Evolutionary conservation across 1,140 invertebrate genomes (phyloP).

Genomic region (Bradynema listronoti): DNA sequence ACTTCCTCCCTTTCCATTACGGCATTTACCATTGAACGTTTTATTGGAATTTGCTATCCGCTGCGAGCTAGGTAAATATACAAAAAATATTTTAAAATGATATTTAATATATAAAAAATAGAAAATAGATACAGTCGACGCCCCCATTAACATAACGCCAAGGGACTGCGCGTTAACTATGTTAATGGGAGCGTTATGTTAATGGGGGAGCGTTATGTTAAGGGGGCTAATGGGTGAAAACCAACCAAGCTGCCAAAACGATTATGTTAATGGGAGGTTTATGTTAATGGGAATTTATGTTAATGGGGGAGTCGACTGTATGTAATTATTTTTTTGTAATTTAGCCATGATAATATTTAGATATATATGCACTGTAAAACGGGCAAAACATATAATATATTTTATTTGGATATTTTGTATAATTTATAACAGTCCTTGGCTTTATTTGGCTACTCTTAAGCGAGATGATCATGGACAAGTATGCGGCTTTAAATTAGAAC

Average conservation of each 20-base stretch:
- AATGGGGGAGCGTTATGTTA: no score
- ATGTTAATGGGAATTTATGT: no score
- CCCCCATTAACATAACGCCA: no score
- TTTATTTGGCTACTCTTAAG: constrained; percentile 54
- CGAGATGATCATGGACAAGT: constrained; percentile 18
- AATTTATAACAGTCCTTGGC: constrained; percentile 57
- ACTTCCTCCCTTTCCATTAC: constrained; percentile 65
- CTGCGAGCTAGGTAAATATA: constrained; percentile 60
- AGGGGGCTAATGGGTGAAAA: no score
- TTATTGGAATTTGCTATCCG: constrained; percentile 65
- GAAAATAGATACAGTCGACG: no score
- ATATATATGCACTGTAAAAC: constrained; percentile 57
- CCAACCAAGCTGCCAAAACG: no score
- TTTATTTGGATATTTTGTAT: constrained; percentile 56
- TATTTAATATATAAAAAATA: not conserved
- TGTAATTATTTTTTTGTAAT: no score
- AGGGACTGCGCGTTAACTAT: no score
- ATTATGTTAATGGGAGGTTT: no score
- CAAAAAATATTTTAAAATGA: not conserved
- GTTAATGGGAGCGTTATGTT: no score
- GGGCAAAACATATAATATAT: constrained; percentile 54
- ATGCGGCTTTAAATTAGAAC: constrained; percentile 47
- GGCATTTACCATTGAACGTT: constrained; percentile 67
- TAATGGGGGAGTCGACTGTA: no score
- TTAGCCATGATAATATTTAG: no score